Percentiles rank a stretch among this genome's conserved stretches.
These are phyloP conservation scores for Oryzias javanicus DNA, from an alignment of 2,113 vertebrate species.

Conservation along the genomic window DNA sequence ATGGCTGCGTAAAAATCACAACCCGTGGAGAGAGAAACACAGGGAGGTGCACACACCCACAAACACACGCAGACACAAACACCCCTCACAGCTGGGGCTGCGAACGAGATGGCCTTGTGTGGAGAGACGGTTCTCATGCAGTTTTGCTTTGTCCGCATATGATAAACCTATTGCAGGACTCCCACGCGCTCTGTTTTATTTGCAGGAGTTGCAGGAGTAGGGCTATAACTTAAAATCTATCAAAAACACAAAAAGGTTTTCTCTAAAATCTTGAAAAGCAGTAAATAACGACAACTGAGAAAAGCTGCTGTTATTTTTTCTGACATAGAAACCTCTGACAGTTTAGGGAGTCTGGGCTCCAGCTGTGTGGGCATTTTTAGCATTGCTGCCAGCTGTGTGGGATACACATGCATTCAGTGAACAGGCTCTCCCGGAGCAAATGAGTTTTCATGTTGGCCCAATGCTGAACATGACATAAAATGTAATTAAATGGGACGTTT, in stretches of 20 bases:
- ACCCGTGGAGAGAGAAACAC: slow-evolving; percentile 48
- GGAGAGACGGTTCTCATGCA: slow-evolving; percentile 64
- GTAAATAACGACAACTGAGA: too few relatives aligned
- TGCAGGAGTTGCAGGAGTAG: slow-evolving; percentile 3
- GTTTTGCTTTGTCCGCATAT: slow-evolving; percentile 66
- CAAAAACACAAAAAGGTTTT: neutral
- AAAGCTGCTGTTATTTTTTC: too few relatives aligned
- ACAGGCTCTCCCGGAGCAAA: too few relatives aligned
- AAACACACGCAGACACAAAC: slow-evolving; percentile 45
- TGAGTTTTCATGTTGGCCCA: too few relatives aligned
- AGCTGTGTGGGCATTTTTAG: slow-evolving; percentile 43
- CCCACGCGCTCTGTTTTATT: slow-evolving; percentile 13
- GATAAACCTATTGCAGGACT: slow-evolving; percentile 54
- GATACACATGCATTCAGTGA: slow-evolving; percentile 22
- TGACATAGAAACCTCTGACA: slow-evolving; percentile 24
- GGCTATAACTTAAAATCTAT: slow-evolving; percentile 21
- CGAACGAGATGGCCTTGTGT: slow-evolving; percentile 65
- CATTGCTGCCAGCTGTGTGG: slow-evolving; percentile 28
- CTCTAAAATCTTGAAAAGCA: neutral
- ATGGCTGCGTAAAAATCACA: slow-evolving; percentile 68
- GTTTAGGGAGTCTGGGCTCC: slow-evolving; percentile 11
- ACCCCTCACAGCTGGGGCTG: slow-evolving; percentile 64
- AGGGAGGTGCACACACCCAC: slow-evolving; percentile 13
- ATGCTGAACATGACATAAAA: too few relatives aligned
- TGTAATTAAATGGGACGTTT: too few relatives aligned